Percentiles rank a stretch among this genome's conserved stretches.
Evolutionary conservation across 2,888 invertebrate genomes (phyloP).

Genomic region (Megastigmus dorsalis): DNA sequence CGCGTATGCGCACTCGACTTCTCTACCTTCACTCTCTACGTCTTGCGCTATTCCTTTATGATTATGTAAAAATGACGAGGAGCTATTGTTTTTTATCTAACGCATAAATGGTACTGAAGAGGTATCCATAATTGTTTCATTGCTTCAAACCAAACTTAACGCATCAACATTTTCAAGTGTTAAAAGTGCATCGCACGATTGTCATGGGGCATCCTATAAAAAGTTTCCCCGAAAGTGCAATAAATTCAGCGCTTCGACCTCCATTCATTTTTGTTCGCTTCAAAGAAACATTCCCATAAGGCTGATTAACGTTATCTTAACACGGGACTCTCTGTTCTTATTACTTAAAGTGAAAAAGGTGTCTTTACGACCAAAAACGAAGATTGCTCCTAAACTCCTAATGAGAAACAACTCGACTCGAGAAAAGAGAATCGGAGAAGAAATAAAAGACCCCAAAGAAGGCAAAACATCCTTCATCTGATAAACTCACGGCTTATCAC

Average conservation of each 20-base stretch:
- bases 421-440: background rate
- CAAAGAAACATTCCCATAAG: slow-evolving; percentile 23
- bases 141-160: too few species aligned
- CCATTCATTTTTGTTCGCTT: slow-evolving; percentile 24
- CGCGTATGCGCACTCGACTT: background rate
- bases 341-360: background rate
- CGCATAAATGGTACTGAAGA: too few species aligned
- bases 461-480: slow-evolving; percentile 19
- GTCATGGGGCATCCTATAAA: slow-evolving; percentile 29
- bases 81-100: too few species aligned
- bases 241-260: slow-evolving; percentile 18
- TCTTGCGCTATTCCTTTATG: too few species aligned
- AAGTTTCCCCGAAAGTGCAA: slow-evolving; percentile 26
- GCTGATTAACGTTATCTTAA: slow-evolving; percentile 41
- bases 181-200: slow-evolving; percentile 18
- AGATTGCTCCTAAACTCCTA: slow-evolving; percentile 12
- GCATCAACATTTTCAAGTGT: background rate
- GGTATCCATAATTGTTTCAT: too few species aligned
- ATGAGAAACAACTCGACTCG: slow-evolving; percentile 29
- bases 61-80: too few species aligned
- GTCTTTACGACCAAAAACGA: slow-evolving; percentile 4
- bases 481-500: slow-evolving; percentile 20
- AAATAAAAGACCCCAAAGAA: slow-evolving; percentile 4
- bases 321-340: slow-evolving; percentile 30
- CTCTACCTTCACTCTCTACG: background rate